Evolutionary conservation across 2,888 invertebrate genomes (phyloP), one percentile per base, ranked within the genome.

Genomic region (Leucania comma): DNA sequence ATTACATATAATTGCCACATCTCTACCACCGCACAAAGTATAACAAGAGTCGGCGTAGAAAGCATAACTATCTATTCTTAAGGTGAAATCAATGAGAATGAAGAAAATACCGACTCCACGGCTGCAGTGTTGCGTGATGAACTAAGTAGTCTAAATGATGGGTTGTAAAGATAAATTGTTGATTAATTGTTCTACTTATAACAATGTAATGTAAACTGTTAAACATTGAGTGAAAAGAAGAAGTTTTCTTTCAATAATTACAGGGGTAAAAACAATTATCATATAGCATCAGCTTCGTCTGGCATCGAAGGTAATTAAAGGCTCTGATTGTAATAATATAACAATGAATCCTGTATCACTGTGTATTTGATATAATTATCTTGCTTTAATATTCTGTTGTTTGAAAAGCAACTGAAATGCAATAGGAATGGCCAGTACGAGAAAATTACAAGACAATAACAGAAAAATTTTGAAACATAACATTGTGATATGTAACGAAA

Each of bases 81-180:
- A 88, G 88, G 92, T 89, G 93, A 93, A 92, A 92, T 89, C 91
- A 87, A 86, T 91, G 87, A 84, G 87, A 89, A 86, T 85, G 79
- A 83, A 82, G 81, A 86, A 85, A 87, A 87, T 87, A 87, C 86
- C 75, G 86, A 82, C 81, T 83, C 81, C 77, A 72, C 86, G 67
- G 76, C 75, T 58, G 78, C 81, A 84, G 72, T 86, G 88, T 92
- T 86, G 92, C 92, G 90, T 92, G 92, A 83, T 88, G 79, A 82
- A 82, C 72, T 84, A 35, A 57, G 14, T 57, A 82, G 80, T 83
- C 73, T 81, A 84, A 85, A 85, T 84, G 79, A 83, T 86, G 62
- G 57, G 63, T 70, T 74, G 66, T 66, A 57, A 14, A 82, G 81
- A 84, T 76, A 70, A 80, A 66, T 67, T 46, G 73, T 72, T 80